Conservation (phyloP, 2,797 vertebrate genomes). For the Cheirogaleus major region DNA sequence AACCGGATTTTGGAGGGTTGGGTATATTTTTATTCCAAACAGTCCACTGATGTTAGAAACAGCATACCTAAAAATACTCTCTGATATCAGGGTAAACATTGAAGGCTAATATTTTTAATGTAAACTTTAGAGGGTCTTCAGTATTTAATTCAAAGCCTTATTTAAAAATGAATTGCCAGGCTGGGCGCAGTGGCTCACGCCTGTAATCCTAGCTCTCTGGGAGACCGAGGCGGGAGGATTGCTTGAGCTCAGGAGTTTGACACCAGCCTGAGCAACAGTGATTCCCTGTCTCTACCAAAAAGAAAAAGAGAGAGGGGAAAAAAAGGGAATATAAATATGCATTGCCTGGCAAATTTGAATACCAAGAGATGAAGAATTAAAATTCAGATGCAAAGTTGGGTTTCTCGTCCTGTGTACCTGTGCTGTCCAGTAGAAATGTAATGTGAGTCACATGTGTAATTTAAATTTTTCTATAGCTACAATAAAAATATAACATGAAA, state of each 20-base stretch:
- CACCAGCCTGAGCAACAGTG: no score
- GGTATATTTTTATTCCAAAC: slow-evolving; percentile 17
- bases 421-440: not conserved
- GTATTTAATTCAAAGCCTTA: slow-evolving; percentile 23
- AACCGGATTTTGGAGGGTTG: not conserved
- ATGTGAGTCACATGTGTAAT: not conserved
- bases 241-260: no score
- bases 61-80: slow-evolving; percentile 2
- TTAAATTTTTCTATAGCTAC: not conserved
- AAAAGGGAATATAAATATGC: not conserved
- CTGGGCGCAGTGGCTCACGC: no score
- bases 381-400: not conserved
- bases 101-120: slow-evolving; percentile 39
- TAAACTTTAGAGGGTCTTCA: not conserved
- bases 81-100: not conserved
- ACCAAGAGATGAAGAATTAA: slow-evolving; percentile 17
- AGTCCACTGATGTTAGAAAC: slow-evolving; percentile 24
- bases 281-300: no score
- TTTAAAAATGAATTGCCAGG: not conserved
- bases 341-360: not conserved
- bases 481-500: not conserved
- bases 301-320: no score
- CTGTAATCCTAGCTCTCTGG: no score
- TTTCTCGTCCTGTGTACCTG: not conserved
- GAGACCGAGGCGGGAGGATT: no score